Evolutionary conservation across 2,888 invertebrate species (phyloP).

Genomic region (Trichogramma dendrolimi): DNA sequence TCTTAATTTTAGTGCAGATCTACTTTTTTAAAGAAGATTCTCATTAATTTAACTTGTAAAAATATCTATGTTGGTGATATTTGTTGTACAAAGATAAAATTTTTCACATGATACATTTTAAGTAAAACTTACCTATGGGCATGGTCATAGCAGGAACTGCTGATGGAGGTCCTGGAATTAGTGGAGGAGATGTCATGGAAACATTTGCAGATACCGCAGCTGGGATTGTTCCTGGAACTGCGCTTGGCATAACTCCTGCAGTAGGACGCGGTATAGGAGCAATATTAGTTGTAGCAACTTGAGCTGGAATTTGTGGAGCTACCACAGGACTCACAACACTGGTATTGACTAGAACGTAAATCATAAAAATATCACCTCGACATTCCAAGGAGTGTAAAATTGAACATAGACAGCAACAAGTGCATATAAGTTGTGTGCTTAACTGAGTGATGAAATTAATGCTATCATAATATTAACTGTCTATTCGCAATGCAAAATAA

Average conservation of each 20-base stretch:
- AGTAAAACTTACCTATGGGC: slow-evolving; percentile 29
- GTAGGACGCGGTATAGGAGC: slow-evolving; percentile 21
- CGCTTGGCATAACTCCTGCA: slow-evolving; percentile 5
- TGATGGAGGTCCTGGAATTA: slow-evolving; percentile 29
- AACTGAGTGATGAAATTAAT: too few species aligned
- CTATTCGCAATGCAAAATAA: too few species aligned
- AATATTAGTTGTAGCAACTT: slow-evolving; percentile 15
- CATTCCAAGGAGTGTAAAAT: too few species aligned
- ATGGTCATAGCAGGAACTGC: slow-evolving; percentile 38
- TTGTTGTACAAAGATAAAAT: not conserved
- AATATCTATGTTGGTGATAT: not conserved
- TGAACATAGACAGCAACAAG: too few species aligned
- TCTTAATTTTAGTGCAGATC: too few species aligned
- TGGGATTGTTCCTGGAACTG: slow-evolving; percentile 2
- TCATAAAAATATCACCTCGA: not conserved
- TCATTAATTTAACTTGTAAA: not conserved
- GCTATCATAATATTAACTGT: too few species aligned
- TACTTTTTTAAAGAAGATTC: too few species aligned
- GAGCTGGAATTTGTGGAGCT: slow-evolving; percentile 13
- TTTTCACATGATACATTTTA: not conserved
- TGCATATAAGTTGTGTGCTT: too few species aligned
- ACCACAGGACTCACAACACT: slow-evolving; percentile 17
- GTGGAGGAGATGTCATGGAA: slow-evolving; percentile 38
- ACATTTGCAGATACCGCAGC: slow-evolving; percentile 33
- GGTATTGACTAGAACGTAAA: slow-evolving; percentile 6